phyloP scores from a whole-genome alignment of 2,888 invertebrate species.

The Temnothorax ravouxi region DNA sequence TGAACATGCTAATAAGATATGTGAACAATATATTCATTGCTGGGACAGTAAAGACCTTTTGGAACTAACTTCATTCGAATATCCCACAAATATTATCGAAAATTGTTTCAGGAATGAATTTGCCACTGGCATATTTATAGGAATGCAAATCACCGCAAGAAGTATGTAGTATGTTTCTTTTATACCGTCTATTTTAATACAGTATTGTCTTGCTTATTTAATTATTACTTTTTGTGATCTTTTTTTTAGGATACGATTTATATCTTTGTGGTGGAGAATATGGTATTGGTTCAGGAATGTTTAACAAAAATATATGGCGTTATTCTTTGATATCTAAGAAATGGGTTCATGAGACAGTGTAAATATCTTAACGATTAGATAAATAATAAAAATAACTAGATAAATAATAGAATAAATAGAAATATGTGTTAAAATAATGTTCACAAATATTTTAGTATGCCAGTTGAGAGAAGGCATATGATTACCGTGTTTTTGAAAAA shows the following conservation, averaged over 20 bases:
- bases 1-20: background rate
- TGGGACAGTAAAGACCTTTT: slow-evolving; percentile 4
- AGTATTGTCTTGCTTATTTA: background rate
- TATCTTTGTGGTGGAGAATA: slow-evolving; percentile 80
- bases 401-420: background rate
- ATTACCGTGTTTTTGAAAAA: slow-evolving; percentile 75
- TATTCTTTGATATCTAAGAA: slow-evolving; percentile 80
- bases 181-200: background rate
- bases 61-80: background rate
- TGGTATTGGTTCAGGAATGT: slow-evolving; percentile 76
- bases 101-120: too few relatives aligned
- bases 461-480: slow-evolving; percentile 79
- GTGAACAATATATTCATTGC: background rate
- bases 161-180: slow-evolving; percentile 64
- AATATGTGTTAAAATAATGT: too few relatives aligned
- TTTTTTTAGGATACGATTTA: slow-evolving; percentile 77
- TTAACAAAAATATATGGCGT: slow-evolving; percentile 79
- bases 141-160: slow-evolving; percentile 77
- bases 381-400: background rate
- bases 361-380: slow-evolving; percentile 18
- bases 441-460: slow-evolving; percentile 68
- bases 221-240: background rate
- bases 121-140: too few relatives aligned
- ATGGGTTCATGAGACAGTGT: slow-evolving; percentile 79
- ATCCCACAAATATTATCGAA: slow-evolving; percentile 47